Base-by-base conservation (phyloP, 1,140 invertebrate species). In the Triops longicaudatus region DNA sequence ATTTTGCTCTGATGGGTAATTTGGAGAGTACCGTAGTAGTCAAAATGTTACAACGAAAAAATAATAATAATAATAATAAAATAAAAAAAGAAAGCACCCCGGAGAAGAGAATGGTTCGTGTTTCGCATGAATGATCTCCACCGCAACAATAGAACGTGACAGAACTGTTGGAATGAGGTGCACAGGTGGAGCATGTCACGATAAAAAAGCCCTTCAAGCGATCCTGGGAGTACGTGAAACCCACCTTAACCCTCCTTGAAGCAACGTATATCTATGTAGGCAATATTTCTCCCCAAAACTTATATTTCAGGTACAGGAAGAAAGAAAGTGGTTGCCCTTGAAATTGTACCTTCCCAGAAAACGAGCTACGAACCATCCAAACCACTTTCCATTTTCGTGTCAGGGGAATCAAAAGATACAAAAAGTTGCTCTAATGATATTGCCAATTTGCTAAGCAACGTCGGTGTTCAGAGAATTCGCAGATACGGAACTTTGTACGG, bases 111-210 rank as follows among this genome's bases (percentile, higher is more conserved):
- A 63, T 63, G 50, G 50, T 63, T 63, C 50, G 50, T 63, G 50
- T 17, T 22, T 63, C 50, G 50, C 50, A 63, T 63, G 50, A 63
- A 63, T 63, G 50, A 63, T 63, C 50, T 14, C 50, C 4, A 63
- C 50, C 50, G 50, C 50, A 44, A 63, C 50, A 63, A 63, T 63
- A 63, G 50, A 22, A 63, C 50, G 50, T 63, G 50, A 63, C 50
- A 4, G 50, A 63, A 63, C 50, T 17, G 31, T 37, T 22, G 50
- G n/a, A 63, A 0, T 7, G 14, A 22, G 22, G 17, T 63, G 50
- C 50, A 63, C 50, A 63, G 50, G 50, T 63, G 50, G 50, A 22
- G 17, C 50, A 63, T n/a, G 50, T 63, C 50, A 63, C 7, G 50
- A 63, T 22, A 17, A 63, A 63, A n/a, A 63, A 63, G 6, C 50